Evolutionary conservation across 2,888 invertebrate genomes (phyloP), one percentile per base, ranked within the genome.

Genomic region (Drosophila aldrichi): DNA sequence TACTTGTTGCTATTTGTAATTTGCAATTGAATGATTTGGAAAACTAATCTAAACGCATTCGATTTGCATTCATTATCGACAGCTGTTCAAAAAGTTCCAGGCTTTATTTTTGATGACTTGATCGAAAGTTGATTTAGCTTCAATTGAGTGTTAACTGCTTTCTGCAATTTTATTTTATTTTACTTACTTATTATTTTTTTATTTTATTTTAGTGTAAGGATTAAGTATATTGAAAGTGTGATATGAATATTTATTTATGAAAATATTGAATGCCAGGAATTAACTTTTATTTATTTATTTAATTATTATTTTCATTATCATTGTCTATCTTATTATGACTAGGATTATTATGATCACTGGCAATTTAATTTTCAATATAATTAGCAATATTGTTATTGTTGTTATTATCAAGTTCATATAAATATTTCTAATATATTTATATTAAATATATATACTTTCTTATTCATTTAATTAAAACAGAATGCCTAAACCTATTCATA

Each of bases 11-110:
- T 29, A 48, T 48, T 57, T 41, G 55, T 43, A 52, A 73, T 79
- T 88, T 52, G 64, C 82, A 78, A 77, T 71, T 70, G 77, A 85
- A 70, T 80, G 86, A 86, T 78, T 86, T 63, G 57, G 70, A 69
- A 63, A 80, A 77, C 54, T 49, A 40, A 38, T 51, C 68, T 49
- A 34, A 62, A 44, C 38, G 79, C 34, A 76, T 76, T 86, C 74
- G 67, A 84, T 83, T 86, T 83, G 69, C 89, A 81, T 71, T 80
- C 63, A 88, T 86, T 80, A 72, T 56, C 32, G 56, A 10, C 43
- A 34, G 66, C 60, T 77, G 61, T 43, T 65, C 0, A 55, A 52
- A 43, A 54, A 41, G 54, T 55, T 48, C 55, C 61, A 44, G 51
- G 46, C 41, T 10, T 29, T 40, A 51, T 34, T 51, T 56, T 43